These are phyloP conservation scores for Pedionomus torquatus DNA, from an alignment of 2,113 vertebrate species.

Conservation along the genomic window DNA sequence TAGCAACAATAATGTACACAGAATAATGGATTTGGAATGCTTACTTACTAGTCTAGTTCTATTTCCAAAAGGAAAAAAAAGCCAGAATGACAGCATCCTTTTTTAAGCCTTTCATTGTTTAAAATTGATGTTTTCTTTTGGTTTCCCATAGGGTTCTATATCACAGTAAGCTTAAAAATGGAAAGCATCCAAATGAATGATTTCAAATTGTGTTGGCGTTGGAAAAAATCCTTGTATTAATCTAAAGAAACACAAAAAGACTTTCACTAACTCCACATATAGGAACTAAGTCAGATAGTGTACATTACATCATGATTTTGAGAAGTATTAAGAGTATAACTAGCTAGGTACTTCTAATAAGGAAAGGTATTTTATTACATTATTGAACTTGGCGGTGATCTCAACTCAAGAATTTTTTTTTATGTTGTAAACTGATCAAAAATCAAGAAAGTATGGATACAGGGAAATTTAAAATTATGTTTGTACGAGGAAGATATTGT, in stretches of 20 bases:
- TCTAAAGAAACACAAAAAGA: constrained; percentile 80
- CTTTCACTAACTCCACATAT: constrained; percentile 78
- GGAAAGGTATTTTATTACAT: constrained; percentile 77
- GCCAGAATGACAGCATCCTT: constrained; percentile 68
- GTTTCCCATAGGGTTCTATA: constrained; percentile 74
- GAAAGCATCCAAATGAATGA: constrained; percentile 60
- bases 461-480: constrained; percentile 26
- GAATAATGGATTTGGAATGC: constrained; percentile 77
- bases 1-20: constrained; percentile 82
- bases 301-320: constrained; percentile 74
- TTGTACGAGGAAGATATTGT: constrained; percentile 47
- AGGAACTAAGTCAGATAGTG: constrained; percentile 77
- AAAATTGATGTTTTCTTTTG: constrained; percentile 70
- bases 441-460: constrained; percentile 33
- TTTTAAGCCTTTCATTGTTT: constrained; percentile 70
- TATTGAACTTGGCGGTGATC: constrained; percentile 73
- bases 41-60: constrained; percentile 77
- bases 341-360: constrained; percentile 80
- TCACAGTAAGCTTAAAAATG: constrained; percentile 72
- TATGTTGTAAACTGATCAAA: constrained; percentile 54
- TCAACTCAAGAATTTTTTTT: constrained; percentile 66
- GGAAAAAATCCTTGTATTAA: constrained; percentile 75
- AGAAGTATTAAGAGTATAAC: constrained; percentile 78
- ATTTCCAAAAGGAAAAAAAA: constrained; percentile 74
- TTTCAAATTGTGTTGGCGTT: constrained; percentile 69